Conservation (phyloP, 2,113 vertebrate species). For the Ellobius talpinus region DNA sequence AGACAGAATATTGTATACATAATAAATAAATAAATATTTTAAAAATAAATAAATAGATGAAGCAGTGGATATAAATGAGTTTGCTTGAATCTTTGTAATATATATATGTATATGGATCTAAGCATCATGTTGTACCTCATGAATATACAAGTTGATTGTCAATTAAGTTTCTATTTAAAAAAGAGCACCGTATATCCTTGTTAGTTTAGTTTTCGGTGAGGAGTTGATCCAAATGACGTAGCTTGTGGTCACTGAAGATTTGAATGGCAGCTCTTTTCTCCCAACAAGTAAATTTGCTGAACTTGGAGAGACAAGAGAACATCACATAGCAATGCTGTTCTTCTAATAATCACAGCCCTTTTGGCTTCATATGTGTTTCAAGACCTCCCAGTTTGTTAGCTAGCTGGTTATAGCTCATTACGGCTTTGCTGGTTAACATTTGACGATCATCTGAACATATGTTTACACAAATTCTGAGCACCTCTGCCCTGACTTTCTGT, state of each 20-base stretch:
- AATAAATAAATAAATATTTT: no score
- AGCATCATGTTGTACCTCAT: not conserved
- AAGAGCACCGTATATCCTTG: not conserved
- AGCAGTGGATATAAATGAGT: not conserved
- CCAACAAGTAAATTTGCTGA: not conserved
- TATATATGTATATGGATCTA: no score
- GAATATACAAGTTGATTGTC: not conserved
- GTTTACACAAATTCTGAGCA: not conserved
- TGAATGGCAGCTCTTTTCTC: not conserved
- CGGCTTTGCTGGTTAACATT: not conserved
- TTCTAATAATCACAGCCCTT: not conserved
- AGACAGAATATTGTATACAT: no score
- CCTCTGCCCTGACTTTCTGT: not conserved
- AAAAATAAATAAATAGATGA: no score
- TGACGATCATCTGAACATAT: not conserved
- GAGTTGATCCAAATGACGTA: not conserved
- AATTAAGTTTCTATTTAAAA: not conserved
- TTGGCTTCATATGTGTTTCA: not conserved
- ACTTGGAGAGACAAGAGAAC: not conserved
- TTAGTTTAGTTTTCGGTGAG: not conserved
- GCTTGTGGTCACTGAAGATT: not conserved
- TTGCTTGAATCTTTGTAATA: not conserved
- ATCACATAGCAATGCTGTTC: not conserved
- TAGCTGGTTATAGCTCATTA: not conserved
- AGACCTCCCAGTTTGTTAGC: not conserved